phyloP scores from a whole-genome alignment of 2,888 invertebrate species.

The Caenorhabditis sulstoni region DNA sequence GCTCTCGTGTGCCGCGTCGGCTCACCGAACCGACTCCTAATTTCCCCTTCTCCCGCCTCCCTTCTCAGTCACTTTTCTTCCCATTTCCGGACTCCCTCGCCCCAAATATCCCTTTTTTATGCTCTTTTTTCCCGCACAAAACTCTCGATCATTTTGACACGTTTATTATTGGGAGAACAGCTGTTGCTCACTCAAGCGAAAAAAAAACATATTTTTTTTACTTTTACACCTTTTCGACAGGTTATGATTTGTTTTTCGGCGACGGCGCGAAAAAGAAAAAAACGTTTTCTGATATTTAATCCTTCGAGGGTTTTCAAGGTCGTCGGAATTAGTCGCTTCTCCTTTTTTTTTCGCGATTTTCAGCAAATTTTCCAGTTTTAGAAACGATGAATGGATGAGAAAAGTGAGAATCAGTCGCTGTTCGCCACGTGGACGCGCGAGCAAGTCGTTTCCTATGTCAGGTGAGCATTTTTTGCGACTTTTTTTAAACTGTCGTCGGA shows the following conservation, averaged over 20 bases:
- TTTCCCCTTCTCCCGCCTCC: slow-evolving; percentile 12
- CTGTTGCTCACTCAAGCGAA: not conserved
- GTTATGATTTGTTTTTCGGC: not conserved
- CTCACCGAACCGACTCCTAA: slow-evolving; percentile 47
- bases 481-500: not conserved
- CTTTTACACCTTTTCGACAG: not conserved
- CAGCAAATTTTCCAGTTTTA: not conserved
- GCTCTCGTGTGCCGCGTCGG: too few species aligned
- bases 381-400: slow-evolving; percentile 57
- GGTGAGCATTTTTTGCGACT: slow-evolving; percentile 33
- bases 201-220: too few species aligned
- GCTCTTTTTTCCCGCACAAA: not conserved
- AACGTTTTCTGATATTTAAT: not conserved
- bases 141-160: slow-evolving; percentile 30
- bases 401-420: slow-evolving; percentile 33
- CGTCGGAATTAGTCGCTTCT: not conserved
- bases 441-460: slow-evolving; percentile 66
- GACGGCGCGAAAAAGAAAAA: not conserved
- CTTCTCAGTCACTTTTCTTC: slow-evolving; percentile 11
- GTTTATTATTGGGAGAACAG: not conserved
- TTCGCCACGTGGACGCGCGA: slow-evolving; percentile 65
- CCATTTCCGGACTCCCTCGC: slow-evolving; percentile 9
- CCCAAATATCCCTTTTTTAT: slow-evolving; percentile 12
- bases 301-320: not conserved
- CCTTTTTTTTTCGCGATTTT: not conserved